These are phyloP conservation scores for Drosophila limbata DNA, from an alignment of 2,888 invertebrate genomes.

Conservation along the genomic window DNA sequence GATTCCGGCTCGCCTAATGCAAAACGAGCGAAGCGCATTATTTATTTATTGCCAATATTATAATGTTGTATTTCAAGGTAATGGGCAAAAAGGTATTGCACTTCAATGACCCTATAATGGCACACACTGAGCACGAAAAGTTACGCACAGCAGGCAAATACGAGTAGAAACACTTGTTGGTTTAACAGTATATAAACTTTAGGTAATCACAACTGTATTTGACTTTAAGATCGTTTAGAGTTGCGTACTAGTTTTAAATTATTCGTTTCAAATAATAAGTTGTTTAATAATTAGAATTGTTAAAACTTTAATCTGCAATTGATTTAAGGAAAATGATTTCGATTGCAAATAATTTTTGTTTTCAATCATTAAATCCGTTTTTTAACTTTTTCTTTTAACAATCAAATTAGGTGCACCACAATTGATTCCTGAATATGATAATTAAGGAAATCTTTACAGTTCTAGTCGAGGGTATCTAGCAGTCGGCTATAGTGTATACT, in stretches of 20 bases:
- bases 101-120: background rate
- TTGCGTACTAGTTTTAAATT: too few species aligned
- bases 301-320: background rate
- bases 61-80: slow-evolving; percentile 16
- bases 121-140: background rate
- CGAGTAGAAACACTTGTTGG: background rate
- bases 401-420: too few species aligned
- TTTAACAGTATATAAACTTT: background rate
- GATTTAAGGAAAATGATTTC: background rate
- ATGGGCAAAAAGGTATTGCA: slow-evolving; percentile 14
- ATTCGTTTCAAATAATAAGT: too few species aligned
- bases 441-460: background rate
- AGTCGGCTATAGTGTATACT: background rate
- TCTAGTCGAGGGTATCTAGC: slow-evolving; percentile 11
- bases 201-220: background rate
- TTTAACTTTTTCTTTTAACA: too few species aligned
- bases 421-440: too few species aligned
- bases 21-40: slow-evolving; percentile 14
- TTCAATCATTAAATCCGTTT: too few species aligned
- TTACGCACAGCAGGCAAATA: background rate
- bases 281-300: too few species aligned
- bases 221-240: too few species aligned
- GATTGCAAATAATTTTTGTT: background rate
- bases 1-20: slow-evolving; percentile 26
- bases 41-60: slow-evolving; percentile 25